Percentiles rank a stretch among this genome's conserved stretches.
phyloP scores from a whole-genome alignment of 2,113 vertebrate genomes.

The Nematolebias whitei region DNA sequence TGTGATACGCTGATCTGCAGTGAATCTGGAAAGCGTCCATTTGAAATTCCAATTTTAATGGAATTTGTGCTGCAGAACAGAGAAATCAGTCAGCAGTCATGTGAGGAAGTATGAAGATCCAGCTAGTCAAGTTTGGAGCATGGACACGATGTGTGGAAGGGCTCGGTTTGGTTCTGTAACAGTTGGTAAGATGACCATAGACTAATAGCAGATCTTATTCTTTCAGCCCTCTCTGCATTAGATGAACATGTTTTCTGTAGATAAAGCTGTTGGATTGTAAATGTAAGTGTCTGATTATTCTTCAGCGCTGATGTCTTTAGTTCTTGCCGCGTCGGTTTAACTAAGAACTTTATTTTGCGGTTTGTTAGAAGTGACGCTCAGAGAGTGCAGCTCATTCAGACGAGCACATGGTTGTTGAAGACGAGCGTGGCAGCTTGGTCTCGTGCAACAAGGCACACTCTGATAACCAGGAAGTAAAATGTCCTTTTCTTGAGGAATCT shows the following conservation, averaged over 20 bases:
- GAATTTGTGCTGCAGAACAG: constrained; percentile 76
- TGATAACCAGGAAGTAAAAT: not conserved
- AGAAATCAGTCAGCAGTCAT: constrained; percentile 72
- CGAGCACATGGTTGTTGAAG: constrained; percentile 11
- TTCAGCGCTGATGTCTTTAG: constrained; percentile 2
- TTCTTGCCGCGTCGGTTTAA: not conserved
- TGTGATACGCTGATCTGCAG: constrained; percentile 81
- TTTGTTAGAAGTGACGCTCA: not conserved
- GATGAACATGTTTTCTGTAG: not conserved
- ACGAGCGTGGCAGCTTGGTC: not conserved
- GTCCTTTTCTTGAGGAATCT: not conserved
- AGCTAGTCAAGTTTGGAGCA: constrained; percentile 43
- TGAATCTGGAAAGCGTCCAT: constrained; percentile 78
- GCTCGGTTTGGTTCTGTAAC: constrained; percentile 32
- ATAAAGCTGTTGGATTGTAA: constrained; percentile 5
- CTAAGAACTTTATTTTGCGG: not conserved
- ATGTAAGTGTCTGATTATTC: constrained; percentile 3
- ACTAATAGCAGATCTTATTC: not conserved
- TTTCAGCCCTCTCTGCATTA: not conserved
- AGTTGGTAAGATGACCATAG: constrained; percentile 54
- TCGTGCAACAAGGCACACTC: not conserved
- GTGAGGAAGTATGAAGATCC: constrained; percentile 61
- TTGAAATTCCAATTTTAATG: constrained; percentile 80
- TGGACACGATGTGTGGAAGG: constrained; percentile 51
- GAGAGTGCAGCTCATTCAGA: not conserved